Evolutionary conservation across 2,113 vertebrate species (phyloP).

Genomic region (Calyptomena viridis): DNA sequence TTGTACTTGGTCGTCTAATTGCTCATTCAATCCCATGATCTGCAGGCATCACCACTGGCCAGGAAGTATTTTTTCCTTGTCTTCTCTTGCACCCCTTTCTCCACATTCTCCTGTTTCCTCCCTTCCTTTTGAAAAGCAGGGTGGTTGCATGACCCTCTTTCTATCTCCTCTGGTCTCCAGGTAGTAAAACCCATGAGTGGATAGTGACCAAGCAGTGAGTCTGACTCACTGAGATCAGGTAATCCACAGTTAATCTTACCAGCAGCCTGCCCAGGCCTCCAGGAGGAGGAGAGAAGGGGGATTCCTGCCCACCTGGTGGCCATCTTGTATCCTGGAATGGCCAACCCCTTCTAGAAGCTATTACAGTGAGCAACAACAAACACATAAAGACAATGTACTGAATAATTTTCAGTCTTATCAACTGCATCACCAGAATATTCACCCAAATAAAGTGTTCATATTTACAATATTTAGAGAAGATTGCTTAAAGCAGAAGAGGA

Average conservation of each 20-base stretch:
- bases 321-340: too few relatives aligned
- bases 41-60: neutral
- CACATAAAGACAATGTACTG: neutral
- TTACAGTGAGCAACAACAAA: neutral
- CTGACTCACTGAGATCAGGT: neutral
- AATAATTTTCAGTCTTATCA: neutral
- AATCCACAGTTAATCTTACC: neutral
- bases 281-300: neutral
- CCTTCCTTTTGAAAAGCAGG: neutral
- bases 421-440: neutral
- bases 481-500: neutral
- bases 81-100: neutral
- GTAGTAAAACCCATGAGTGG: neutral
- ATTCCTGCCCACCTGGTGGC: neutral
- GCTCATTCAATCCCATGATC: neutral
- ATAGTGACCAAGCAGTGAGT: neutral
- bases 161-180: neutral
- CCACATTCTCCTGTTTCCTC: neutral
- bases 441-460: neutral
- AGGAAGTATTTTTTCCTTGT: neutral
- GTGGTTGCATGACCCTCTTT: neutral
- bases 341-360: neutral
- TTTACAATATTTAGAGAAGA: neutral
- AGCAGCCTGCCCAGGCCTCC: neutral
- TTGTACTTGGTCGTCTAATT: neutral